Evolutionary conservation across 2,797 vertebrate species (phyloP).

Genomic region (Spheniscus humboldti): DNA sequence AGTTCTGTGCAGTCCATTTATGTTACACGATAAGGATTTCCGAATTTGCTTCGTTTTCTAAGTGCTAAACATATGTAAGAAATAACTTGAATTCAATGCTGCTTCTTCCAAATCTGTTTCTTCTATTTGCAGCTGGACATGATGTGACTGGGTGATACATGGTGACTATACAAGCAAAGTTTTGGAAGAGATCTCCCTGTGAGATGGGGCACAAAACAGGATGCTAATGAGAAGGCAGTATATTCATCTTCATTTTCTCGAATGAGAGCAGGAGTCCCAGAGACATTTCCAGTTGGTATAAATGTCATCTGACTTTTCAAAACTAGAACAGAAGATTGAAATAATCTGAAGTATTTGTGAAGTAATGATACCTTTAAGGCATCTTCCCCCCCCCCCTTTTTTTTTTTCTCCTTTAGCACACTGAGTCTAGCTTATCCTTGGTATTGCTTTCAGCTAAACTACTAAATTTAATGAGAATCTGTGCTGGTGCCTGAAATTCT

Average conservation of each 20-base stretch:
- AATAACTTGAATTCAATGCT: background rate
- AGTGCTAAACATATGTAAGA: background rate
- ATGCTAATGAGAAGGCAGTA: background rate
- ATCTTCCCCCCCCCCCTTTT: background rate
- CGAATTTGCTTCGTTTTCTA: background rate
- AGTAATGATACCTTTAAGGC: background rate
- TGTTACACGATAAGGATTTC: background rate
- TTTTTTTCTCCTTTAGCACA: background rate
- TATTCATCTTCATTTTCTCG: background rate
- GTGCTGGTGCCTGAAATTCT: background rate
- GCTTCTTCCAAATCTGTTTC: constrained; percentile 18
- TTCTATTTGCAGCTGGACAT: constrained; percentile 88
- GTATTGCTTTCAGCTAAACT: background rate
- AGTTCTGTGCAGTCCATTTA: background rate
- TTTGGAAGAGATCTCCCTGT: background rate
- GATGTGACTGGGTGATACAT: constrained; percentile 75
- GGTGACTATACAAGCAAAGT: background rate
- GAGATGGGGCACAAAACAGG: background rate
- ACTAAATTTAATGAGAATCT: background rate
- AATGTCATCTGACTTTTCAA: background rate
- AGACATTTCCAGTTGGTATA: background rate
- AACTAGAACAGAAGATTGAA: background rate
- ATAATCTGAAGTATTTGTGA: background rate
- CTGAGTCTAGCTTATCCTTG: background rate
- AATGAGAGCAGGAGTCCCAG: background rate